Evolutionary conservation across 2,113 vertebrate species (phyloP), one percentile per base, ranked within the genome.

Genomic region (Setophaga petechia): DNA sequence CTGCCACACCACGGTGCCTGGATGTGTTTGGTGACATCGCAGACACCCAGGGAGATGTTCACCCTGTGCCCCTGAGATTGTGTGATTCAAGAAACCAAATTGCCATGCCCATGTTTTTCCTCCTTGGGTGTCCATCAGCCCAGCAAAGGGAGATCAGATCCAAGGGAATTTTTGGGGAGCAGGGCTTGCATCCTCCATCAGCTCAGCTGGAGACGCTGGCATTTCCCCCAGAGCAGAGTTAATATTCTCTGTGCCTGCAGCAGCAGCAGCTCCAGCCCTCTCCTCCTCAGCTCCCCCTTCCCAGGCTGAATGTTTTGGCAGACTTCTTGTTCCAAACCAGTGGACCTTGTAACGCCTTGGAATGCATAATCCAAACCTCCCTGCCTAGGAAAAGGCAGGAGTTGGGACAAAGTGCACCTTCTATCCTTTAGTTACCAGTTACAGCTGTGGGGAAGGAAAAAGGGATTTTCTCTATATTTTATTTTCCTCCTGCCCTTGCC

Each of bases 251-350:
- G 59, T 4, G 23, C 75, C 91, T 88, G 78, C 82, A 68, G 84
- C 66, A 89, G 8, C 65, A 24, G 87, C 7, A 2, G 2, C 86
- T 66, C 31, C 93, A 77, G 57, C 21, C 37, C 68, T 62, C 74
- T 79, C 87, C 85, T 66, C 35, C 46, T 43, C 91, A 51, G 58
- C 89, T 91, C 83, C 87, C 88, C 91, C 89, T 87, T n/a, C 81
- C 84, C 43, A 33, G 74, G 73, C 82, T 47, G 49, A 6, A 47
- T 13, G 1, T 66, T 87, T 87, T 91, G 94, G 93, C 96, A 96
- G 96, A 91, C 89, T 94, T 89, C 93, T 94, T 94, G 96, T 97
- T 96, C 95, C 96, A 86, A 95, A 31, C 93, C 96, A 95, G 65
- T 94, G 94, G 95, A 88, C 95, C 96, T 95, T 96, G 95, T 72